A percentile compares a stretch with the other conserved stretches of the same genome.
phyloP scores from a whole-genome alignment of 2,888 invertebrate genomes.

The Mayetiola destructor region DNA sequence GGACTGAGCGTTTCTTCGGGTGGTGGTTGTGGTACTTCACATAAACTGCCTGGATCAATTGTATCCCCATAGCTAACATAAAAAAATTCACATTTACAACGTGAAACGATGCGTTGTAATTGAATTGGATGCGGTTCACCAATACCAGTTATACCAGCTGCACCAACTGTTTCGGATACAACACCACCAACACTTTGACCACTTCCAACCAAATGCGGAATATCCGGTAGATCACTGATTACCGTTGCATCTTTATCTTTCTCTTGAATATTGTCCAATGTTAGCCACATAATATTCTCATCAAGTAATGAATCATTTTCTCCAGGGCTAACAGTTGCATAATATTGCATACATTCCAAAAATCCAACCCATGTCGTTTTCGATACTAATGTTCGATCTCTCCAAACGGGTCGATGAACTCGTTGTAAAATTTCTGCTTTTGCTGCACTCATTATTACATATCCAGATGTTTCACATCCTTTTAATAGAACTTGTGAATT shows the following conservation, averaged over 20 bases:
- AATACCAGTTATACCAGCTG: slow-evolving; percentile 50
- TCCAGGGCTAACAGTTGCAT: slow-evolving; percentile 86
- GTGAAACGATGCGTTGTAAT: slow-evolving; percentile 90
- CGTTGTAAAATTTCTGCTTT: slow-evolving; percentile 88
- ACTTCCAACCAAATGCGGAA: slow-evolving; percentile 79
- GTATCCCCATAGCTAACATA: slow-evolving; percentile 88
- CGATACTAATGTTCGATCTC: slow-evolving; percentile 68
- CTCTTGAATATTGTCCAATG: slow-evolving; percentile 82
- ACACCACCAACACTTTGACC: slow-evolving; percentile 96
- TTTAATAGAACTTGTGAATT: slow-evolving; percentile 61
- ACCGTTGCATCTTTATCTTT: slow-evolving; percentile 62
- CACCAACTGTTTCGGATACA: slow-evolving; percentile 80
- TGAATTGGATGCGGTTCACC: slow-evolving; percentile 45
- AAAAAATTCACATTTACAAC: slow-evolving; percentile 96
- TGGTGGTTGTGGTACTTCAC: slow-evolving; percentile 55
- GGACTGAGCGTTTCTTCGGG: slow-evolving; percentile 52
- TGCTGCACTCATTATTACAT: slow-evolving; percentile 92
- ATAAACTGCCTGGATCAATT: slow-evolving; percentile 37
- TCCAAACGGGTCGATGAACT: slow-evolving; percentile 78
- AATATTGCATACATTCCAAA: slow-evolving; percentile 97
- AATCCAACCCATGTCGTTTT: slow-evolving; percentile 94
- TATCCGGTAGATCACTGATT: slow-evolving; percentile 66
- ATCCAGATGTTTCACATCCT: slow-evolving; percentile 93
- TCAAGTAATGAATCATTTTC: slow-evolving; percentile 51
- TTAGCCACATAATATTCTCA: slow-evolving; percentile 94